Conservation (phyloP, 2,888 invertebrate genomes). For the Amphimallon solstitiale region DNA sequence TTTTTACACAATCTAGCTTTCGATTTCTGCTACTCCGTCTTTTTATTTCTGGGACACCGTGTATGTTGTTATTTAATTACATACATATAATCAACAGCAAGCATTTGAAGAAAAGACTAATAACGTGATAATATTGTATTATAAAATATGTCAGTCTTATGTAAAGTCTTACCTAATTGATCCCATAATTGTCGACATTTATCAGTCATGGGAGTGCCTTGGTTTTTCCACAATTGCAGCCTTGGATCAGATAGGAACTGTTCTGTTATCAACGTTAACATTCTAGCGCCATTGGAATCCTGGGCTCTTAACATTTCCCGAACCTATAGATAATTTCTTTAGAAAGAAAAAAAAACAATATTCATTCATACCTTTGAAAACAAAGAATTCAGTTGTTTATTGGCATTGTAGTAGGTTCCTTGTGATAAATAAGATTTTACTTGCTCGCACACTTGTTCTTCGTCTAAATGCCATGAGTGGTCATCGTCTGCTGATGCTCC, state of each 20-base stretch:
- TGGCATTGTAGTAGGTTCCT: slow-evolving; percentile 85
- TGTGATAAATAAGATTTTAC: slow-evolving; percentile 84
- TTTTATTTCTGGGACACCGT: no score
- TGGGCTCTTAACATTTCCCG: slow-evolving; percentile 85
- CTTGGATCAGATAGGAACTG: slow-evolving; percentile 88
- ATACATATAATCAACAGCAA: no score
- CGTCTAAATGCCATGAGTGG: slow-evolving; percentile 88
- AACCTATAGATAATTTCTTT: slow-evolving; percentile 66
- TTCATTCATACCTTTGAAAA: slow-evolving; percentile 77
- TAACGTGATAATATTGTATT: no score
- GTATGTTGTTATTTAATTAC: no score
- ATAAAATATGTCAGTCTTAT: no score
- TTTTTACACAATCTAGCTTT: no score
- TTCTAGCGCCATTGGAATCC: slow-evolving; percentile 86
- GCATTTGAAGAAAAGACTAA: no score
- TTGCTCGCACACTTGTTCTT: slow-evolving; percentile 88
- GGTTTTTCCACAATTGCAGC: slow-evolving; percentile 81
- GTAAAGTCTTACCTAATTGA: slow-evolving; percentile 73
- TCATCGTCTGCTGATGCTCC: slow-evolving; percentile 87
- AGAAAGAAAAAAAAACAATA: slow-evolving; percentile 3
- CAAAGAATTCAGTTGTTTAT: slow-evolving; percentile 84
- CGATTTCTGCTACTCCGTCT: no score
- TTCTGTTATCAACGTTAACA: slow-evolving; percentile 87
- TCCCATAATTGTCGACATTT: slow-evolving; percentile 89
- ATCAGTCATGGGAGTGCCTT: slow-evolving; percentile 87